phyloP scores from a whole-genome alignment of 2,113 vertebrate species.

The Oncorhynchus mykiss region DNA sequence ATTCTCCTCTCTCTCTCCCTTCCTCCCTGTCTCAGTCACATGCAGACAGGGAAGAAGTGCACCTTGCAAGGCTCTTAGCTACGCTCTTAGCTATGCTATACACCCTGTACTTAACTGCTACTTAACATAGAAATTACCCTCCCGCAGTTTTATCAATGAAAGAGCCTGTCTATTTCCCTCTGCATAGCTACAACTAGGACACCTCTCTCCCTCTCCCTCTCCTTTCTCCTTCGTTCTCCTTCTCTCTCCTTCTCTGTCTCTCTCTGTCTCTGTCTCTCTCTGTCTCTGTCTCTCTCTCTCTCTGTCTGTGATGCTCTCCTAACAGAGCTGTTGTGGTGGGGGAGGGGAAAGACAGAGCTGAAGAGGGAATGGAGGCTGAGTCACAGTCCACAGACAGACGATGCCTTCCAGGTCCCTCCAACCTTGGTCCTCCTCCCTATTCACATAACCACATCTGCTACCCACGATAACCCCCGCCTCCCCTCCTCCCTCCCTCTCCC shows the following conservation, averaged over 20 bases:
- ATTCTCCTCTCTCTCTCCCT: conserved; percentile 14
- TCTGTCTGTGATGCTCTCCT: not conserved
- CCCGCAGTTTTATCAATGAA: conserved; percentile 13
- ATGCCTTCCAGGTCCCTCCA: conserved; percentile 11
- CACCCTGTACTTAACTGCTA: conserved; percentile 14
- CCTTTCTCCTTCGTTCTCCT: too few relatives aligned
- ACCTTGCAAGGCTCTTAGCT: not conserved
- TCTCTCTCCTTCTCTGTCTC: too few relatives aligned
- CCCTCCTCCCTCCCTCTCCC: not conserved
- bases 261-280: too few relatives aligned
- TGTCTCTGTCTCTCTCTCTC: too few relatives aligned
- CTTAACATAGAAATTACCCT: conserved; percentile 19
- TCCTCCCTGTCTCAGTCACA: conserved; percentile 6
- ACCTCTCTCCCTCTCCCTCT: not conserved
- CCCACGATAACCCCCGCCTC: not conserved
- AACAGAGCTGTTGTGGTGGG: not conserved
- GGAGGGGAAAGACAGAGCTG: not conserved
- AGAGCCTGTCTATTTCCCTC: conserved; percentile 1
- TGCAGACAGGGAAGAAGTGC: not conserved
- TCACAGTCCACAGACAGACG: conserved; percentile 9
- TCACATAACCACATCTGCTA: not conserved
- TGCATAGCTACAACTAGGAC: conserved; percentile 14
- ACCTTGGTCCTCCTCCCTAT: conserved; percentile 14
- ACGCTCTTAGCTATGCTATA: conserved; percentile 9
- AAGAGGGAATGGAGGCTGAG: conserved; percentile 13